phyloP scores from a whole-genome alignment of 2,888 invertebrate species.

The Neocrepidodera transversa region DNA sequence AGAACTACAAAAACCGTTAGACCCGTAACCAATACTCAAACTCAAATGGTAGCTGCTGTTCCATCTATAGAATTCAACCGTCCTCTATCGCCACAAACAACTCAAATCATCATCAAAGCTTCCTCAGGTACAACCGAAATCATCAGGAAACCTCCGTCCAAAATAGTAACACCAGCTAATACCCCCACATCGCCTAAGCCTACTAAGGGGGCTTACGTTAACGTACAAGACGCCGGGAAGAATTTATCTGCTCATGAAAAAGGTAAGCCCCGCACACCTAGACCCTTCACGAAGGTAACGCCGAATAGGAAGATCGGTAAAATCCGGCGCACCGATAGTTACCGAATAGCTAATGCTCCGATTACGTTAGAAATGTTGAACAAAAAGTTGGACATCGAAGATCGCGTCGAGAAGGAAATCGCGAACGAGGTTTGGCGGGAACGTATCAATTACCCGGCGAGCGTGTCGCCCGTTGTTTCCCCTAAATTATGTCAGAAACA shows the following conservation, averaged over 20 bases:
- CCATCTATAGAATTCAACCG: slow-evolving; percentile 48
- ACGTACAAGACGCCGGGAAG: slow-evolving; percentile 72
- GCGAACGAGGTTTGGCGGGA: slow-evolving; percentile 70
- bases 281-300: slow-evolving; percentile 41
- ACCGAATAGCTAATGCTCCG: slow-evolving; percentile 80
- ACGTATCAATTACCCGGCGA: slow-evolving; percentile 74
- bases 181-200: slow-evolving; percentile 60
- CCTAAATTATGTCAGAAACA: slow-evolving; percentile 63
- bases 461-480: slow-evolving; percentile 65
- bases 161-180: slow-evolving; percentile 67
- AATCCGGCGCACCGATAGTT: slow-evolving; percentile 83
- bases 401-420: slow-evolving; percentile 66
- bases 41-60: slow-evolving; percentile 41
- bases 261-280: slow-evolving; percentile 66
- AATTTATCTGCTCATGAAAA: slow-evolving; percentile 68
- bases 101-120: slow-evolving; percentile 65
- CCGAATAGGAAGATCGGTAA: slow-evolving; percentile 60
- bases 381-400: slow-evolving; percentile 50
- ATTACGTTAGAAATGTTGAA: slow-evolving; percentile 69
- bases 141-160: slow-evolving; percentile 67
- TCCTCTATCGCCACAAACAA: slow-evolving; percentile 72
- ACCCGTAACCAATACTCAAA: slow-evolving; percentile 53
- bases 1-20: slow-evolving; percentile 59
- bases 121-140: slow-evolving; percentile 65
- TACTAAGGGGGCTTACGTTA: slow-evolving; percentile 71